Evolutionary conservation across 2,797 vertebrate genomes (phyloP).

Genomic region (Siniperca undulata): DNA sequence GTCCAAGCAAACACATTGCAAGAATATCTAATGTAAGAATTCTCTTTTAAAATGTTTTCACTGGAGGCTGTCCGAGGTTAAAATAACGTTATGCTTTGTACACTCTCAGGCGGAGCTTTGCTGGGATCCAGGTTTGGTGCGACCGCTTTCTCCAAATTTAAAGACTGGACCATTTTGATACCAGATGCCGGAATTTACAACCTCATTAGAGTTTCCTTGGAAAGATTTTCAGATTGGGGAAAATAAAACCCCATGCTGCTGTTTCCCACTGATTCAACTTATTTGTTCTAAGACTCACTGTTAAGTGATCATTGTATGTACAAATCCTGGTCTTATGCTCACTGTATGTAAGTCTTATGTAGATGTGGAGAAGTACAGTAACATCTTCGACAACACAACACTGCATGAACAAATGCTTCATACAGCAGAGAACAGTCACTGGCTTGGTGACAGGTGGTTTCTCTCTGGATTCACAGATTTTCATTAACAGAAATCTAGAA

Average conservation of each 20-base stretch:
- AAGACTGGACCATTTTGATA: slow-evolving; percentile 24
- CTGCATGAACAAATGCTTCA: background rate
- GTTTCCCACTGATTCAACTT: slow-evolving; percentile 18
- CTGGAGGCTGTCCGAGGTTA: slow-evolving; percentile 17
- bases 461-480: background rate
- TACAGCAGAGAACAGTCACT: background rate
- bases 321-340: background rate
- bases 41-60: slow-evolving; percentile 37
- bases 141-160: background rate
- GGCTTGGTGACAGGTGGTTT: background rate
- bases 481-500: background rate
- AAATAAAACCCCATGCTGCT: slow-evolving; percentile 40
- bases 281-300: background rate
- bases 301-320: no score
- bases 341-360: background rate
- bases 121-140: slow-evolving; percentile 3
- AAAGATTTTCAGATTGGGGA: slow-evolving; percentile 41
- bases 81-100: slow-evolving; percentile 25
- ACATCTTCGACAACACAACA: background rate
- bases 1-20: background rate
- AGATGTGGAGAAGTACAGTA: background rate
- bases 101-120: background rate
- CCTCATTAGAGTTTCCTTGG: slow-evolving; percentile 61
- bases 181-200: slow-evolving; percentile 62
- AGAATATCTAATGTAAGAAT: slow-evolving; percentile 16